Percentiles rank a stretch among this genome's conserved stretches.
phyloP scores from a whole-genome alignment of 2,888 invertebrate species.

The Mongoloraphidia duomilia region DNA sequence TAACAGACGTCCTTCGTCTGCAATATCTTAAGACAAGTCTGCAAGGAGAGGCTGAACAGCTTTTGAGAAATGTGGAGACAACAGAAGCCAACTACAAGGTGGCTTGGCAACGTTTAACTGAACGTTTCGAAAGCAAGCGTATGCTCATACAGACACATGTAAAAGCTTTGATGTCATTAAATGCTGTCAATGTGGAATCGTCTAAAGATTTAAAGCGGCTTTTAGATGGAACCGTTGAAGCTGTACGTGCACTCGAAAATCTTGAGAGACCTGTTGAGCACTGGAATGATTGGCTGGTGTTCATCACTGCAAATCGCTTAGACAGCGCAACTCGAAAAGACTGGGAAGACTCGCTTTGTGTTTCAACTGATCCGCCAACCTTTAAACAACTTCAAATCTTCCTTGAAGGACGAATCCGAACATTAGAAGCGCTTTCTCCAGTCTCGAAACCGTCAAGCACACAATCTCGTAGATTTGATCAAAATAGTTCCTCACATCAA shows the following conservation, averaged over 20 bases:
- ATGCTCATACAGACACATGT: slow-evolving; percentile 1
- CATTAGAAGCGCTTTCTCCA: no score
- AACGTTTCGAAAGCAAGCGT: slow-evolving; percentile 3
- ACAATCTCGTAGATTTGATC: no score
- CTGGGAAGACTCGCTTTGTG: no score
- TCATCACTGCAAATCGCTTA: neutral
- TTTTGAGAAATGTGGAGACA: neutral
- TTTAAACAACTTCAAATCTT: no score
- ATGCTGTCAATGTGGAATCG: neutral
- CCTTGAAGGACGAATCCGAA: no score
- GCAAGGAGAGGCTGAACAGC: neutral
- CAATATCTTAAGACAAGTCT: slow-evolving; percentile 2
- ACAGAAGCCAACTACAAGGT: slow-evolving; percentile 1
- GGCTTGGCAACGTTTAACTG: slow-evolving; percentile 1
- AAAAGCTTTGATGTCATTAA: slow-evolving; percentile 1
- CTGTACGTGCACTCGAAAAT: neutral
- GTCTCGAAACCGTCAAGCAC: no score
- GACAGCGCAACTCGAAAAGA: neutral
- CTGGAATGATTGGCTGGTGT: neutral
- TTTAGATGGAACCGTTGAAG: neutral
- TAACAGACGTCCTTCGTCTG: neutral
- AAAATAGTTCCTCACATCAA: no score
- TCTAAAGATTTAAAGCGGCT: neutral
- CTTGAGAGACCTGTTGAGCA: neutral
- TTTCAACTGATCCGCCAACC: no score